Conservation (phyloP, 2,113 vertebrate species). For the Planiliza haematocheilus region DNA sequence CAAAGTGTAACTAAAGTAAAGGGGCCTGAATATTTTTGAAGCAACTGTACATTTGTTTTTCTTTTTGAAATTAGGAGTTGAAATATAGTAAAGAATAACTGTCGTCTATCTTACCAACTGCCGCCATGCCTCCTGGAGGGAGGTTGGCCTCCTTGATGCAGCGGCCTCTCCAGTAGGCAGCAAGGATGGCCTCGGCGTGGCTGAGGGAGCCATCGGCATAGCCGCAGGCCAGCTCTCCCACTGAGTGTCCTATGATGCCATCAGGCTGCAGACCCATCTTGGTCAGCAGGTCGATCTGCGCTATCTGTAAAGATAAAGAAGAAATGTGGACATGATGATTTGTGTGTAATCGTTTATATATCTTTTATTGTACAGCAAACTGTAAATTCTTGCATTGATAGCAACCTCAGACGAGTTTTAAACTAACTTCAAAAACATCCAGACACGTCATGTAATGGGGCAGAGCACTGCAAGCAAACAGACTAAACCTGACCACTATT, state of each 20-base stretch:
- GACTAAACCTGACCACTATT: no score
- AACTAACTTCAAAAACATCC: no score
- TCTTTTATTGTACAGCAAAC: no score
- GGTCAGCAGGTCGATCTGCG: constrained; percentile 91
- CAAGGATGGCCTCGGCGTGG: constrained; percentile 89
- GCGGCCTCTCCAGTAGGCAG: constrained; percentile 94
- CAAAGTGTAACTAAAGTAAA: no score
- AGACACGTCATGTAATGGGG: no score
- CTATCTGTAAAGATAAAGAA: constrained; percentile 82
- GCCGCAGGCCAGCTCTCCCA: constrained; percentile 96
- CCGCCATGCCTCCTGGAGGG: constrained; percentile 93
- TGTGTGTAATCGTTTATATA: no score
- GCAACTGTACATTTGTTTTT: no score
- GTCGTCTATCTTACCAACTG: constrained; percentile 88
- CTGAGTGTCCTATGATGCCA: constrained; percentile 94
- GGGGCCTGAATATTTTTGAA: no score
- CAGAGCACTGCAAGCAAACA: no score
- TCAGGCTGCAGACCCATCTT: constrained; percentile 89
- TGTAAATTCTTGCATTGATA: no score
- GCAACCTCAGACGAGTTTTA: no score
- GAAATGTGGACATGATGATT: no score
- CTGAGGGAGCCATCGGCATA: constrained; percentile 93
- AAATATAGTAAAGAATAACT: background rate
- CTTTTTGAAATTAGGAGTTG: background rate
- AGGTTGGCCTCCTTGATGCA: constrained; percentile 93